Base-by-base conservation (phyloP, 2,797 vertebrate species). In the Pangasius macronema region DNA sequence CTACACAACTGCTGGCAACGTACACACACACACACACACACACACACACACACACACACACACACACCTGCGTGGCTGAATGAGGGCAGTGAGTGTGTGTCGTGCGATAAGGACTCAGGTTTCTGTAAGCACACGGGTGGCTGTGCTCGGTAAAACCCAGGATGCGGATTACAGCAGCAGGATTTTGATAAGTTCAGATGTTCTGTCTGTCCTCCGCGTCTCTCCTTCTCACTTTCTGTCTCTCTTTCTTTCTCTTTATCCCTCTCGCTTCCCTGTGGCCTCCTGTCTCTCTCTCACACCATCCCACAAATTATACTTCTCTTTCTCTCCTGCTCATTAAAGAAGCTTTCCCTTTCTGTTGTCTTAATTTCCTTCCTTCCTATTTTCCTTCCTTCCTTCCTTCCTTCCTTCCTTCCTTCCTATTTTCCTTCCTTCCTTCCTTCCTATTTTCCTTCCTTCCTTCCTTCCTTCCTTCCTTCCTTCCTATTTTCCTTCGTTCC, bases 131-230 rank as follows among this genome's bases (percentile, higher is more conserved):
- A 83, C 33, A 36, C 36, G 94, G 91, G 91, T 91, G 92, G 93
- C 92, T 94, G 93, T 92, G 94, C 95, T 95, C 95, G 83, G 86
- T 88, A 87, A 87, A 91, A 92, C 92, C 82, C 77, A 81, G 90
- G 87, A 93, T 91, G 89, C 90, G 93, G 94, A 96, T 95, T 96
- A 95, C 91, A 93, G 94, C 88, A 79, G 93, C 91, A 93, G 95
- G 93, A 92, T 94, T 94, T 94, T 92, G 93, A 95, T 96, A 95
- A 96, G 93, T 91, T 93, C 42, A 73, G 90, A 91, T 88, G 89
- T 90, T 87, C 83, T 92, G 91, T 93, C 90, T 92, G 91, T 92
- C 77, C 30, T 80, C 20, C 5, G 9, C 10, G 22, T 39, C 77
- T 59, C 76, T 57, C 90, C 75, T 77, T 89, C 92, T 42, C 55